Evolutionary conservation across 2,113 vertebrate species (phyloP), one percentile per base, ranked within the genome.

Genomic region (Trichomycterus rosablanca): DNA sequence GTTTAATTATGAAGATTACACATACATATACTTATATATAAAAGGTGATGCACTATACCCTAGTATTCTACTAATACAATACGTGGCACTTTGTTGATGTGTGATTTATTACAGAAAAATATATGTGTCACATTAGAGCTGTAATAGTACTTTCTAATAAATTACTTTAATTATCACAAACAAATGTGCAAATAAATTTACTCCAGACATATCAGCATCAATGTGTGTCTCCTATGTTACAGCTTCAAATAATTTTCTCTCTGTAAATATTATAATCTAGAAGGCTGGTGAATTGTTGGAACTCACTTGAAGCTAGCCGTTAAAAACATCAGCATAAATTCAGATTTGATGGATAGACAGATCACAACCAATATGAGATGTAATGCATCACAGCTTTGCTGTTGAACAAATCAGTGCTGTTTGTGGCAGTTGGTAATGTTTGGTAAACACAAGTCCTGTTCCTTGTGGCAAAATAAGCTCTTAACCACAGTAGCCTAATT

Each of bases 141-240:
- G 80, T 75, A 83, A 81, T 80, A 73, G 71, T 66, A 66, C 76
- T 78, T 80, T 83, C 76, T 67, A 74, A 72, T 77, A 84, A 81
- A 81, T 81, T 69, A 79, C 75, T 72, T 66, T 19, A 75, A 74
- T 80, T 80, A 48, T 80, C 71, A 76, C 63, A 81, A 61, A 82
- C 69, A 83, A 81, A 78, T 74, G 76, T 78, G 76, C 72, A 79
- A 80, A 81, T 71, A 75, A 72, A 60, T 76, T 78, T 79, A 74
- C 74, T 61, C 70, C 57, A 78, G 77, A 81, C 63, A 61, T 71
- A 62, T n/a, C n/a, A 74, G 77, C 72, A 81, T 76, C 7, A 51
- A n/a, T 62, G 48, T 51, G 75, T 70, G 71, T 74, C 40, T 72
- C 23, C 65, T 74, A 64, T 48, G 59, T 52, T 77, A 51, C 53